Evolutionary conservation across 2,888 invertebrate genomes (phyloP).

Genomic region (Idaea straminata): DNA sequence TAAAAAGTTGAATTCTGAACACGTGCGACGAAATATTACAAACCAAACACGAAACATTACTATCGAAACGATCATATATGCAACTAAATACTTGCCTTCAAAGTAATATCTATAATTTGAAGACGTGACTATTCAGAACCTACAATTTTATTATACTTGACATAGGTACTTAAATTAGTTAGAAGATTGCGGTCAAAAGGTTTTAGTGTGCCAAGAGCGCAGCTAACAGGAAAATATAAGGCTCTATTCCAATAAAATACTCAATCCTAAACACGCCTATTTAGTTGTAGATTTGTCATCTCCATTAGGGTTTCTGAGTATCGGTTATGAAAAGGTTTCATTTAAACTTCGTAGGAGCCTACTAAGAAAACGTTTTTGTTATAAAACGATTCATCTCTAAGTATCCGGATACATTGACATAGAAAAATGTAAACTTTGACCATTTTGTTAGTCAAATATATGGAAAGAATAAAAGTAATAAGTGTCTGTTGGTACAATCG

Average conservation of each 20-base stretch:
- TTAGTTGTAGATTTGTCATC: not conserved
- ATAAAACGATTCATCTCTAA: not conserved
- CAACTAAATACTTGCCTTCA: slow-evolving; percentile 15
- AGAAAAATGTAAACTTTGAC: not conserved
- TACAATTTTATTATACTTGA: slow-evolving; percentile 16
- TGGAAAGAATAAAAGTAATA: no score
- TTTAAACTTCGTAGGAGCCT: not conserved
- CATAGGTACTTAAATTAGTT: slow-evolving; percentile 22
- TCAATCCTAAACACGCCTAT: not conserved
- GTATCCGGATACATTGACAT: not conserved
- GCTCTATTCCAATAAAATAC: not conserved
- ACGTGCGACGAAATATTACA: slow-evolving; percentile 20
- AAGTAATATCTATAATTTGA: slow-evolving; percentile 21
- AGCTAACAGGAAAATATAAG: slow-evolving; percentile 26
- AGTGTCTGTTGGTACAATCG: no score
- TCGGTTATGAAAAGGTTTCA: not conserved
- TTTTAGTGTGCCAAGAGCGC: slow-evolving; percentile 16
- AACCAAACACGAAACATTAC: slow-evolving; percentile 18
- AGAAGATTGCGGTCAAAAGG: slow-evolving; percentile 27
- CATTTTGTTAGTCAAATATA: no score
- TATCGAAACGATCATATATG: slow-evolving; percentile 24
- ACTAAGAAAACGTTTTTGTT: not conserved
- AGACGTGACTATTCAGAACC: slow-evolving; percentile 27
- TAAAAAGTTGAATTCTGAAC: slow-evolving; percentile 9
- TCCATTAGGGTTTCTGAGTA: not conserved